Conservation (phyloP, 2,797 vertebrate species). For the Acestrorhynchus altus region DNA sequence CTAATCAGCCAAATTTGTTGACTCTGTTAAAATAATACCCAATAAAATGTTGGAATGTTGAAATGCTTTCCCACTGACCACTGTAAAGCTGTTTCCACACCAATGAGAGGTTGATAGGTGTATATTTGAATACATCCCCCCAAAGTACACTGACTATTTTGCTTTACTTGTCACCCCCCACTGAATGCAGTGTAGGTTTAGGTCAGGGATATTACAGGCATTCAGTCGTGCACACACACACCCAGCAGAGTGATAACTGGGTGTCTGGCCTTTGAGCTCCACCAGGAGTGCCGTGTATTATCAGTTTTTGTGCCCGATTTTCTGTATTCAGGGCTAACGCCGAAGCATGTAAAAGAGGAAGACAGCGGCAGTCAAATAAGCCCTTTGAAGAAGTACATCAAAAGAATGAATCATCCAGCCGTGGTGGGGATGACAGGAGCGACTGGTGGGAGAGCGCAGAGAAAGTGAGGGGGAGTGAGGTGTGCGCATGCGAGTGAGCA, state of each 20-base stretch:
- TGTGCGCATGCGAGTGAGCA: conserved; percentile 1
- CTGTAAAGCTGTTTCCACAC: too few species aligned
- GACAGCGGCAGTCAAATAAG: conserved; percentile 73
- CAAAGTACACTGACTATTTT: not conserved
- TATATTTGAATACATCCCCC: too few species aligned
- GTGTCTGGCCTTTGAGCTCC: conserved; percentile 52
- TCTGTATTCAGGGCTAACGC: conserved; percentile 69
- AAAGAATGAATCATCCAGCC: conserved; percentile 69
- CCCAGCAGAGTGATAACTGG: conserved; percentile 6
- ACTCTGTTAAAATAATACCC: too few species aligned
- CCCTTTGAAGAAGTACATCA: conserved; percentile 80
- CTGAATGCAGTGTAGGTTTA: conserved; percentile 7
- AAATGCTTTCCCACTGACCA: too few species aligned
- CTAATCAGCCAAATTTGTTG: too few species aligned
- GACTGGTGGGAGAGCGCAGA: conserved; percentile 33
- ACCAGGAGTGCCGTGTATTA: conserved; percentile 47
- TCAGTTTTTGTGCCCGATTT: conserved; percentile 65
- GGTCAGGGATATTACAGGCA: not conserved
- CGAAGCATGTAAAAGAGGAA: conserved; percentile 67
- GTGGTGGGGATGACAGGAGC: conserved; percentile 63
- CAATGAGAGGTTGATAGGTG: too few species aligned
- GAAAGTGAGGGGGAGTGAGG: conserved; percentile 35
- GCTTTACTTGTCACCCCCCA: not conserved
- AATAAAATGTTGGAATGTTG: too few species aligned
- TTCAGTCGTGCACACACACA: not conserved